Base-by-base conservation (phyloP, 2,888 invertebrate species). In the Seira musarum region DNA sequence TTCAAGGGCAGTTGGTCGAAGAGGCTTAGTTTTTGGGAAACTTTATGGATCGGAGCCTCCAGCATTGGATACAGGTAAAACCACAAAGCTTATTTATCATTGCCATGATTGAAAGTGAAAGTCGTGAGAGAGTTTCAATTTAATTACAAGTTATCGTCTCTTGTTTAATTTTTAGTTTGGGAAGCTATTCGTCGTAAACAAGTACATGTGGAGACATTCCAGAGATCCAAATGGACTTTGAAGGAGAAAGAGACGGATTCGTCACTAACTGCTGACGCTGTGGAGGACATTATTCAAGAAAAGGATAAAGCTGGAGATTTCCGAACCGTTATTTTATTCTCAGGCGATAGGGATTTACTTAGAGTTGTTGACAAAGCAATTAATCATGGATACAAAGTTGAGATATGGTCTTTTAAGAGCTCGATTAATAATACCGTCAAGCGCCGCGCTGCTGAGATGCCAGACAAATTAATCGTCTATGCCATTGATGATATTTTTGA, bases 41-140 rank as follows among this genome's bases (percentile, higher is more conserved):
- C 68, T 84, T 24, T 84, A 82, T 65, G 84, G 84, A 1, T 84
- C 84, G 0, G 84, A 84, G 22, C 82, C 84, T 1, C 83, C 82
- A 1, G 80, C 82, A 15, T 64, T 83, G 24, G 84, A 81, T 21
- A 69, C 80, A 21, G 78, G 81, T 81, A 49, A 8, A 10, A 10
- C 46, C 8, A 10, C 6, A 10, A 46, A 46, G 13, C 46, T 46
- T 46, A 10, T 46, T 10, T 46, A 10, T 46, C 6, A 46, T 10
- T 46, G 8, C 15, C 8, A 10, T 46, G 13, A 6, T 46, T 46
- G 46, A 46, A 6, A 15, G 13, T 46, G 46, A 46, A 46, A 46
- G 13, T 46, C 8, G 6, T 46, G 15, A 46, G 15, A 46, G 15
- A 46, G 15, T 13, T 46, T 46, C 15, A 46, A n/a, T 46, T 46